phyloP scores from a whole-genome alignment of 2,888 invertebrate genomes.

The Agrilus biguttatus region DNA sequence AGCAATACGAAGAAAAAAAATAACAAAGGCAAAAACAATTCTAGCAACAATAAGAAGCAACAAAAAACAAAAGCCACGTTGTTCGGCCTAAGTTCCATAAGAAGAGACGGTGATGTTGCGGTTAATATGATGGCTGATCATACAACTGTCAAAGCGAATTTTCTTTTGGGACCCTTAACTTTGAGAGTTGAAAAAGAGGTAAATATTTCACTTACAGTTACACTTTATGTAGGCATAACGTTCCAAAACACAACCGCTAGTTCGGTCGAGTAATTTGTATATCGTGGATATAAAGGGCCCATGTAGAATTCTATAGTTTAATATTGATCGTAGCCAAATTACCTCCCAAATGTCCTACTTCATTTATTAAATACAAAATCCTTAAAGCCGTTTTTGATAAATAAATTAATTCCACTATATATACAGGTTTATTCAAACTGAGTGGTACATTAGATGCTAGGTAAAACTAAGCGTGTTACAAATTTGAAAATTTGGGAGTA shows the following conservation, averaged over 20 bases:
- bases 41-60: conserved; percentile 34
- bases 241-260: not conserved
- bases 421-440: too few species aligned
- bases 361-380: too few species aligned
- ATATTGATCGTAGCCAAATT: too few species aligned
- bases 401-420: too few species aligned
- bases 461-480: too few species aligned
- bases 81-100: conserved; percentile 64
- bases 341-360: too few species aligned
- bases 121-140: conserved; percentile 67
- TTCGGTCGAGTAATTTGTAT: too few species aligned
- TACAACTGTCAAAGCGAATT: conserved; percentile 71
- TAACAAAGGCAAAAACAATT: conserved; percentile 27
- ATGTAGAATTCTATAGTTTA: too few species aligned
- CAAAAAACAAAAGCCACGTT: conserved; percentile 63
- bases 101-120: conserved; percentile 64
- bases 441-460: too few species aligned
- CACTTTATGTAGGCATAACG: not conserved
- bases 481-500: too few species aligned
- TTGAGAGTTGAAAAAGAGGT: conserved; percentile 67
- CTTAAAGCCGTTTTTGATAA: too few species aligned
- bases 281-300: too few species aligned
- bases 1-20: conserved; percentile 26
- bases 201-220: conserved; percentile 9
- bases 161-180: conserved; percentile 64